Conservation (phyloP, 2,113 vertebrate genomes). For the Macaca fascicularis region DNA sequence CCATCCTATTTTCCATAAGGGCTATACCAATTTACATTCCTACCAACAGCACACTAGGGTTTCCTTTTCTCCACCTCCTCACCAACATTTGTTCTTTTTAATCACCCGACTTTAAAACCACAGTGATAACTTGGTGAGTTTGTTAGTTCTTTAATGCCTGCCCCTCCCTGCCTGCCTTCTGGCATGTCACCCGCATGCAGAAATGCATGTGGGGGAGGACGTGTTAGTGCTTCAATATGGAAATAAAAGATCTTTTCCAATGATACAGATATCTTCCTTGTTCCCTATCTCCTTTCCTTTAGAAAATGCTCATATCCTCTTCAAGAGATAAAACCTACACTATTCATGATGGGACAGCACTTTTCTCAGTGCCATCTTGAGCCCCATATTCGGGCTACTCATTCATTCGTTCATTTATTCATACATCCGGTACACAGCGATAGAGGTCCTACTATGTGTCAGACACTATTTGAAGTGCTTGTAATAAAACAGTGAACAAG, state of each 20-base stretch:
- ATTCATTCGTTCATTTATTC: neutral
- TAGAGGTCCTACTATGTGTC: neutral
- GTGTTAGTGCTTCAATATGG: neutral
- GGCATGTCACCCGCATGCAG: neutral
- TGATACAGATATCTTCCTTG: neutral
- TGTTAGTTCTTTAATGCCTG: neutral
- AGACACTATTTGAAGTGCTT: neutral
- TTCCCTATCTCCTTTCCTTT: neutral
- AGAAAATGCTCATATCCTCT: neutral
- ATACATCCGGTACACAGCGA: neutral
- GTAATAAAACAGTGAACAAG: neutral
- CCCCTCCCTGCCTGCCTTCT: neutral
- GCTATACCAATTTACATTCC: neutral
- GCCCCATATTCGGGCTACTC: neutral
- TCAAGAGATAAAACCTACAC: neutral
- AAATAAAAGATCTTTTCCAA: neutral
- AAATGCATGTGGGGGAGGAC: neutral
- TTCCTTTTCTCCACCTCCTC: neutral
- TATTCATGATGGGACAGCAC: neutral
- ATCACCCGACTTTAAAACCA: neutral
- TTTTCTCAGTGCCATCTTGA: neutral
- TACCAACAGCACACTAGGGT: too few relatives aligned
- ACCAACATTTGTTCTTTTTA: neutral
- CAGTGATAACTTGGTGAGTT: neutral
- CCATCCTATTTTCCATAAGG: neutral